These are phyloP conservation scores for Drosophila baimaii DNA, from an alignment of 1,140 invertebrate species.

Conservation along the genomic window DNA sequence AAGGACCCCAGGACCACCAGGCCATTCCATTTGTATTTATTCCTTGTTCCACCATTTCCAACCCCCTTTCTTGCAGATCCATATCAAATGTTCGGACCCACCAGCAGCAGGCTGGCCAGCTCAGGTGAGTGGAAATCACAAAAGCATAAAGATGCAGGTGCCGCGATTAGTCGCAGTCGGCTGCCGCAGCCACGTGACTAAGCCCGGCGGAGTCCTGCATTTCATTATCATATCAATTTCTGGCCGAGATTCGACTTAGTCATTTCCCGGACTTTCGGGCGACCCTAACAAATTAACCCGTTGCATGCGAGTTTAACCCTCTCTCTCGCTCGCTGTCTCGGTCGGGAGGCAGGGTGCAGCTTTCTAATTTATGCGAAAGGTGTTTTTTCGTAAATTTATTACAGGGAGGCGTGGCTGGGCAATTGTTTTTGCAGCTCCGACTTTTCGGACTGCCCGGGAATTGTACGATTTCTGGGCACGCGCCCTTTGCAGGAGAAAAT, in stretches of 20 bases:
- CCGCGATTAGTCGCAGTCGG: slow-evolving; percentile 63
- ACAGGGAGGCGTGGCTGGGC: slow-evolving; percentile 64
- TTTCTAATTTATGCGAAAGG: slow-evolving; percentile 82
- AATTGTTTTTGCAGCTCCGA: slow-evolving; percentile 66
- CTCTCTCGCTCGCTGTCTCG: background rate
- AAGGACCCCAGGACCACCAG: slow-evolving; percentile 20
- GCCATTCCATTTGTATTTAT: slow-evolving; percentile 39
- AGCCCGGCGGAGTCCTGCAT: slow-evolving; percentile 32
- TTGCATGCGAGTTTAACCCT: slow-evolving; percentile 73
- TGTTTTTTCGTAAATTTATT: slow-evolving; percentile 78
- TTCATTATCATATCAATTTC: slow-evolving; percentile 83
- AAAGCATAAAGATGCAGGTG: slow-evolving; percentile 84
- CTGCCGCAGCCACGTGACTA: slow-evolving; percentile 31
- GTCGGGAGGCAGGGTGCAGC: slow-evolving; percentile 49
- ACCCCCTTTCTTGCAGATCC: slow-evolving; percentile 91
- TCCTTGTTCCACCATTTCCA: slow-evolving; percentile 10
- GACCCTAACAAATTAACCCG: slow-evolving; percentile 80
- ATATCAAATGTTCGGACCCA: slow-evolving; percentile 98
- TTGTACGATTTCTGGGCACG: slow-evolving; percentile 56
- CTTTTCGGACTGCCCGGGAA: slow-evolving; percentile 36
- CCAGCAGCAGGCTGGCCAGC: slow-evolving; percentile 95
- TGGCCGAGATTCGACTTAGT: slow-evolving; percentile 71
- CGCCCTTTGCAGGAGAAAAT: slow-evolving; percentile 58
- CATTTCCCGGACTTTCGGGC: slow-evolving; percentile 47
- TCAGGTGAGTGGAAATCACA: slow-evolving; percentile 88